A percentile compares a stretch with the other conserved stretches of the same genome.
Evolutionary conservation across 1,140 invertebrate genomes (phyloP).

Genomic region (Drosophila carrolli): DNA sequence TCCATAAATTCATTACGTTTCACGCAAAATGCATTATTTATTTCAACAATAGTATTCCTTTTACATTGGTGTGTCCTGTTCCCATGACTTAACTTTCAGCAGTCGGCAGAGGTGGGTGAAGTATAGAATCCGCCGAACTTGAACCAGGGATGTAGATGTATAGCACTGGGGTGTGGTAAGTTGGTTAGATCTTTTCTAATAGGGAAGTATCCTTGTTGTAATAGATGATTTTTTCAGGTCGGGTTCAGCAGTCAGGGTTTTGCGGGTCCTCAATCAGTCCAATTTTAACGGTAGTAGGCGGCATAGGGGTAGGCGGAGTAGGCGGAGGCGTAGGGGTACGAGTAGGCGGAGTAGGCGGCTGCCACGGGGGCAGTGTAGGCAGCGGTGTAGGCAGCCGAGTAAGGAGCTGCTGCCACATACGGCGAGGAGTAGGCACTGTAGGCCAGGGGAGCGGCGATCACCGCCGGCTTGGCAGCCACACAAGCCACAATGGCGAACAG

Average conservation of each 20-base stretch:
- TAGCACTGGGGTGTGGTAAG: neutral
- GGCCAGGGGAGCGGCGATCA: conserved; percentile 70
- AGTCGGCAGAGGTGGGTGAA: conserved; percentile 7
- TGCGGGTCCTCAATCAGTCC: neutral
- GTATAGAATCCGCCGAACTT: conserved; percentile 25
- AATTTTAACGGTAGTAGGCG: conserved; percentile 70
- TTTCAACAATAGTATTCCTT: conserved; percentile 45
- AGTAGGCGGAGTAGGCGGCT: conserved; percentile 70
- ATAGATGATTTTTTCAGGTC: conserved; percentile 2
- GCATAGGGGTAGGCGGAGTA: conserved; percentile 74
- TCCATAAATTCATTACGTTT: conserved; percentile 39
- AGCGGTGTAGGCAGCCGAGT: conserved; percentile 74
- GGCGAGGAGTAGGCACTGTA: conserved; percentile 85
- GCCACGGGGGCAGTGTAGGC: conserved; percentile 72
- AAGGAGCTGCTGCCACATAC: conserved; percentile 64
- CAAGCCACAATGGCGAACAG: conserved; percentile 83
- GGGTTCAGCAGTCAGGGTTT: conserved; percentile 5
- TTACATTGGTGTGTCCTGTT: conserved; percentile 28
- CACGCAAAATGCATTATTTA: conserved; percentile 73
- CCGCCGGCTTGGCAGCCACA: conserved; percentile 74
- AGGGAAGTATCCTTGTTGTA: conserved; percentile 13
- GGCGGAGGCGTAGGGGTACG: conserved; percentile 60
- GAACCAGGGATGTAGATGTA: conserved; percentile 29
- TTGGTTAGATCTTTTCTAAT: neutral
- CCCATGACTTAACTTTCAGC: conserved; percentile 26